Conservation (phyloP, 2,113 vertebrate species). For the Psettodes erumei region DNA sequence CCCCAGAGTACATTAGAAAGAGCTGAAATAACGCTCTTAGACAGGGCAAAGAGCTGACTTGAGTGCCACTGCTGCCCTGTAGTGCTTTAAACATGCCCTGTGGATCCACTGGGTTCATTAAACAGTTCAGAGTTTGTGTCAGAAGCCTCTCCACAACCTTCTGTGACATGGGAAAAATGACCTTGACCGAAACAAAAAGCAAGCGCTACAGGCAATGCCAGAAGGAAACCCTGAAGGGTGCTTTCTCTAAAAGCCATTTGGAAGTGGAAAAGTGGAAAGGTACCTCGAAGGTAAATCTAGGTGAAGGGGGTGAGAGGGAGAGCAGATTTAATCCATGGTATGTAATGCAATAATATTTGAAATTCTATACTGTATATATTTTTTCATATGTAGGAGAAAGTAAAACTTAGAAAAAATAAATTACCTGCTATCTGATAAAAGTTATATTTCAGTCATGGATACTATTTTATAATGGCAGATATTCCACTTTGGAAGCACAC, state of each 20-base stretch:
- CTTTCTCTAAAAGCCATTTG: conserved; percentile 43
- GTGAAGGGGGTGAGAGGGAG: not conserved
- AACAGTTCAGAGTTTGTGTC: conserved; percentile 54
- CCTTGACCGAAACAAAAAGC: conserved; percentile 27
- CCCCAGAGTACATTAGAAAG: conserved; percentile 72
- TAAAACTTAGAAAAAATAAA: not conserved
- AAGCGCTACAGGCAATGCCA: conserved; percentile 32
- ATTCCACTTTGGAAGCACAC: conserved; percentile 18
- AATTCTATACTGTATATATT: not conserved
- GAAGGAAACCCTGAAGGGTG: conserved; percentile 29
- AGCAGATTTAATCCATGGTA: not conserved
- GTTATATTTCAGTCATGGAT: no score
- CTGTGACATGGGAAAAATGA: conserved; percentile 44
- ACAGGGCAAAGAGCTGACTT: conserved; percentile 46
- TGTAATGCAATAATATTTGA: not conserved
- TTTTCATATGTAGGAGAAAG: not conserved
- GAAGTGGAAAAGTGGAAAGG: conserved; percentile 17
- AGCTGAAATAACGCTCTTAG: conserved; percentile 66
- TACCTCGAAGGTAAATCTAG: not conserved
- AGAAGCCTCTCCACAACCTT: conserved; percentile 36
- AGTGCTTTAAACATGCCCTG: conserved; percentile 68
- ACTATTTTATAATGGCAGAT: not conserved
- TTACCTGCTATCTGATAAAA: not conserved
- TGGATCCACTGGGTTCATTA: conserved; percentile 67
- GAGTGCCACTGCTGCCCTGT: conserved; percentile 55